These are phyloP conservation scores for Bhutanitis thaidina DNA, from an alignment of 2,888 invertebrate species.

Conservation along the genomic window DNA sequence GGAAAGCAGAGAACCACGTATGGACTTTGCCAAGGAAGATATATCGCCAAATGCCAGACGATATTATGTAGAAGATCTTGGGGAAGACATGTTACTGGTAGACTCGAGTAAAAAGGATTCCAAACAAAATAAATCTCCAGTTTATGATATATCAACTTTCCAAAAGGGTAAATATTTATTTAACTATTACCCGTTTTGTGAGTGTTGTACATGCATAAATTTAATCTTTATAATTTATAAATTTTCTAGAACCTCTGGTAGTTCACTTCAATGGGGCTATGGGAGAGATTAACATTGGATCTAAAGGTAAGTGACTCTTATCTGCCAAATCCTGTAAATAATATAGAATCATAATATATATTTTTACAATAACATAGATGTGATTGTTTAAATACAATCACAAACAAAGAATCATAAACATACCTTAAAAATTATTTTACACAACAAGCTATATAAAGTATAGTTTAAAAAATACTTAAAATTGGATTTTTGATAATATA, in stretches of 20 bases:
- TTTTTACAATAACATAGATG: no score
- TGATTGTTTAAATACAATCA: no score
- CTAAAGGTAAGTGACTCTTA: constrained; percentile 48
- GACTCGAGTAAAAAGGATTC: constrained; percentile 60
- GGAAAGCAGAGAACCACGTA: constrained; percentile 46
- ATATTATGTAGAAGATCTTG: constrained; percentile 62
- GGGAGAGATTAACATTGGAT: constrained; percentile 49
- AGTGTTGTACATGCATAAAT: neutral
- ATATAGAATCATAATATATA: no score
- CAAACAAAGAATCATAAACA: no score
- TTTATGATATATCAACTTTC: constrained; percentile 41
- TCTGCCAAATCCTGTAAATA: neutral
- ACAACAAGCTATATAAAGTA: no score
- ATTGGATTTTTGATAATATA: no score
- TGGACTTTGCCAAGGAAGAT: constrained; percentile 36
- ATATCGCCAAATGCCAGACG: constrained; percentile 40
- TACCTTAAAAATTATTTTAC: no score
- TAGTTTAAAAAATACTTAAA: no score
- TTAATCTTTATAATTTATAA: constrained; percentile 11
- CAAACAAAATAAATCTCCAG: constrained; percentile 39
- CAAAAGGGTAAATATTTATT: constrained; percentile 48
- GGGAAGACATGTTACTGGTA: constrained; percentile 61
- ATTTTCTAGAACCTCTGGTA: constrained; percentile 56
- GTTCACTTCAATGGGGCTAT: constrained; percentile 65
- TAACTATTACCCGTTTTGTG: no score